phyloP scores from a whole-genome alignment of 2,888 invertebrate species.

The Ommatoiulus sabulosus region DNA sequence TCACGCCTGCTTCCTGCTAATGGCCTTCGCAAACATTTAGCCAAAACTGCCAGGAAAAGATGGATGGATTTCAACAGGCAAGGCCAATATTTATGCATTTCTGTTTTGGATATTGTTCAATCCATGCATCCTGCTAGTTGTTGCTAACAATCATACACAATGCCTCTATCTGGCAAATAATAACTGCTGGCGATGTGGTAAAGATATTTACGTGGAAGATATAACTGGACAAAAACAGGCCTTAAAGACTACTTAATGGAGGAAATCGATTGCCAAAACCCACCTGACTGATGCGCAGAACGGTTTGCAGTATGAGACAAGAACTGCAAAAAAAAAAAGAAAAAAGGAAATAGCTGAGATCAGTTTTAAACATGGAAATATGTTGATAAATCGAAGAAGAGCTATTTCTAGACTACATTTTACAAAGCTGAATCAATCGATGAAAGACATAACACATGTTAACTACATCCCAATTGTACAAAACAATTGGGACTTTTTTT shows the following conservation, averaged over 20 bases:
- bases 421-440: no score
- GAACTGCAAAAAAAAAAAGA: constrained; percentile 61
- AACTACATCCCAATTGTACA: no score
- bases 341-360: background rate
- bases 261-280: constrained; percentile 48
- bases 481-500: no score
- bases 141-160: background rate
- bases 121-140: background rate
- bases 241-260: constrained; percentile 12
- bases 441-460: background rate
- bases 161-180: background rate
- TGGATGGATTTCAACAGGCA: background rate
- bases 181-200: background rate
- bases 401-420: no score
- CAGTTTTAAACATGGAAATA: constrained; percentile 25
- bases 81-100: background rate
- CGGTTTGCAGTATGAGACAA: constrained; percentile 63
- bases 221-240: background rate
- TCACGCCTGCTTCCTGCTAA: background rate
- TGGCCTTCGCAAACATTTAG: background rate
- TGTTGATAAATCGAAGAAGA: constrained; percentile 35
- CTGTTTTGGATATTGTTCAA: background rate
- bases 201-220: background rate
- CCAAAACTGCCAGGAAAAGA: background rate
- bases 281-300: constrained; percentile 62